Percentiles rank a stretch among this genome's conserved stretches.
Evolutionary conservation across 92 coral and sea anemone species (phyloP).

Genomic region (Epizoanthus stellaris): DNA sequence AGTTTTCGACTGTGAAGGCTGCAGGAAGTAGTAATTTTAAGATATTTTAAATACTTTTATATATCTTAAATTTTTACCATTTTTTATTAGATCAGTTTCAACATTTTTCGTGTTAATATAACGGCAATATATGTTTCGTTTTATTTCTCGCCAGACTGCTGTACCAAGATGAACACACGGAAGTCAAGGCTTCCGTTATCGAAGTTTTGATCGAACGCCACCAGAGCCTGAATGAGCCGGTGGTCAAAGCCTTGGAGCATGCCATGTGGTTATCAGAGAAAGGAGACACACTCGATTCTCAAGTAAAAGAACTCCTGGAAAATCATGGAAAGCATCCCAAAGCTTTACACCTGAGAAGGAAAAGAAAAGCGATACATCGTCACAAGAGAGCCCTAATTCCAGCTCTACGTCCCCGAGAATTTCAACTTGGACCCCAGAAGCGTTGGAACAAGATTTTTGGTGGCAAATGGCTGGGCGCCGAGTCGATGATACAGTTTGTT

Average conservation of each 20-base stretch:
- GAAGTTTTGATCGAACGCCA: conserved; percentile 89
- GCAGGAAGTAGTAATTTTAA: too few species aligned
- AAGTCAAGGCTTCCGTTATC: conserved; percentile 92
- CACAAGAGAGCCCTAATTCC: conserved; percentile 94
- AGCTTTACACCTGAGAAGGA: conserved; percentile 70
- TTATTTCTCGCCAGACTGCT: conserved; percentile 33
- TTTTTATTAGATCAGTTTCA: too few species aligned
- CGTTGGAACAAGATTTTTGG: conserved; percentile 90
- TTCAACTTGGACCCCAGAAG: conserved; percentile 75
- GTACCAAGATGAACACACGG: conserved; percentile 77
- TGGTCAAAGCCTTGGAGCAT: conserved; percentile 82
- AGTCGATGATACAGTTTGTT: conserved; percentile 75
- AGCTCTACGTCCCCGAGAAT: conserved; percentile 88
- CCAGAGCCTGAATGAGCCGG: conserved; percentile 67
- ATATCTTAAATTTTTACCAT: too few species aligned
- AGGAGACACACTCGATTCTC: conserved; percentile 80
- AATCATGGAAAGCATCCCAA: conserved; percentile 90
- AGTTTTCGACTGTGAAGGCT: too few species aligned
- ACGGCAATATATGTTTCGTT: too few species aligned
- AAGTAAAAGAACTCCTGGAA: conserved; percentile 81
- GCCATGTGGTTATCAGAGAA: conserved; percentile 87
- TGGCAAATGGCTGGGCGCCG: conserved; percentile 87
- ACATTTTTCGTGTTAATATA: too few species aligned
- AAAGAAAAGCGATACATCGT: conserved; percentile 74
- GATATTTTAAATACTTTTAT: too few species aligned